Percentiles rank a stretch among this genome's conserved stretches.
Evolutionary conservation across 2,797 vertebrate species (phyloP).

Genomic region (Cyclura pinguis): DNA sequence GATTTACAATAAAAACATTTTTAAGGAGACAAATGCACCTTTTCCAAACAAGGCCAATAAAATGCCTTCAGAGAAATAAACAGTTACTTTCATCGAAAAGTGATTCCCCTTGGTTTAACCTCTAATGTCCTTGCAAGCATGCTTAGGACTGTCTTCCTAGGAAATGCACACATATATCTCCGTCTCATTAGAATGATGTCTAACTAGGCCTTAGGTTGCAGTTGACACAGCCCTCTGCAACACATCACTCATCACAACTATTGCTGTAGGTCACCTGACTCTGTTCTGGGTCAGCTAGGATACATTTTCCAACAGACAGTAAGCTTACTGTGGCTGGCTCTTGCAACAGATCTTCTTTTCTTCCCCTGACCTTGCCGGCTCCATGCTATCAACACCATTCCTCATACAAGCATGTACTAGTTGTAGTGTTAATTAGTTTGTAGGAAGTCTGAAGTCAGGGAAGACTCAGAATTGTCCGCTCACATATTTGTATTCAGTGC

Average conservation of each 20-base stretch:
- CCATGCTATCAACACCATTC: conserved; percentile 1
- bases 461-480: background rate
- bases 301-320: conserved; percentile 6
- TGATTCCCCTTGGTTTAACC: background rate
- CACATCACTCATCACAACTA: background rate
- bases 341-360: background rate
- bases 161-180: background rate
- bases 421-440: conserved; percentile 40
- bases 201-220: background rate
- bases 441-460: conserved; percentile 19
- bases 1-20: background rate
- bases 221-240: background rate
- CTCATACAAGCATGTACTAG: conserved; percentile 1
- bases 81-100: background rate
- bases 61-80: background rate
- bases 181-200: no score
- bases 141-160: background rate
- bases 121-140: background rate
- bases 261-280: background rate
- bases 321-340: background rate
- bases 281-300: background rate
- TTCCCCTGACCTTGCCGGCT: background rate
- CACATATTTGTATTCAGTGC: background rate
- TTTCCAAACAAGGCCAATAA: background rate
- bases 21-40: background rate